These are phyloP conservation scores for Tenthredo distinguenda DNA, from an alignment of 2,888 invertebrate species.

Conservation along the genomic window DNA sequence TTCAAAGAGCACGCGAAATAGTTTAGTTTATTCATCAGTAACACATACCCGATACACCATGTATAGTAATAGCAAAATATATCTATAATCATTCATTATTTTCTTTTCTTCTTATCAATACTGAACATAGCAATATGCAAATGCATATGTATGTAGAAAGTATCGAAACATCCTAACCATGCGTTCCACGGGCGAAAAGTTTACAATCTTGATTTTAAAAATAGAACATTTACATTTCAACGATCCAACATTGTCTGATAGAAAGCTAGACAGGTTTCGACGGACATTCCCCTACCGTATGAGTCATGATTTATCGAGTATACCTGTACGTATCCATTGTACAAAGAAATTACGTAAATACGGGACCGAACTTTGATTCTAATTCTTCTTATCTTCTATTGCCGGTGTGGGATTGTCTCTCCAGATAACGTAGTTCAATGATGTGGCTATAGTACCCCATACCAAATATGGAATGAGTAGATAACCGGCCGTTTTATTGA, in stretches of 20 bases:
- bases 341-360: background rate
- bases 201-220: background rate
- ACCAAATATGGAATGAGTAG: conserved; percentile 88
- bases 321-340: background rate
- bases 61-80: conserved; percentile 27
- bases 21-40: conserved; percentile 8
- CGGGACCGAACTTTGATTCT: conserved; percentile 12
- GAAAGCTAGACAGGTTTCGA: background rate
- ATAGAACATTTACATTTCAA: background rate
- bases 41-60: background rate
- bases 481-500: conserved; percentile 84
- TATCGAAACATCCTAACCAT: background rate
- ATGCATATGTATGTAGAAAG: background rate
- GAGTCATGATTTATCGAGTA: background rate
- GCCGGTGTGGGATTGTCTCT: conserved; percentile 80
- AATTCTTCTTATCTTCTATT: conserved; percentile 66
- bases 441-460: conserved; percentile 86
- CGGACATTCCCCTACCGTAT: background rate
- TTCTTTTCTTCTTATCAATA: background rate
- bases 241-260: background rate
- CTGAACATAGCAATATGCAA: background rate
- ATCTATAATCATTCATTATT: background rate
- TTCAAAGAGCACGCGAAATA: background rate
- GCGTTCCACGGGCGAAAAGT: background rate
- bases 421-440: conserved; percentile 85